Base-by-base conservation (phyloP, 2,113 vertebrate species). In the Campylomormyrus tamandua region DNA sequence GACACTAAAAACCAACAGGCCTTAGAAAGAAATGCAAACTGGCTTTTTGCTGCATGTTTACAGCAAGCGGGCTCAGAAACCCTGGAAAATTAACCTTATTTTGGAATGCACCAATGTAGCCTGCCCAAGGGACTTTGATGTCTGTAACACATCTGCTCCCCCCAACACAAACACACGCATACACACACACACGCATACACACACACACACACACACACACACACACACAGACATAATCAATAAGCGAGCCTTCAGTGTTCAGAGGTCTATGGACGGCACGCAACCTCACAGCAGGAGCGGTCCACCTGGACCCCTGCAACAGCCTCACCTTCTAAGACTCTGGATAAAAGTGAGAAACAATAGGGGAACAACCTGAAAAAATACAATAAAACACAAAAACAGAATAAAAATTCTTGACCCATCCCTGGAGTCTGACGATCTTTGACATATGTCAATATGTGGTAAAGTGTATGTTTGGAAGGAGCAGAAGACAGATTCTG, bases 291-390 rank as follows among this genome's bases (percentile, higher is more conserved):
- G 94, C 93, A 87, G 94, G 94, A 93, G 92, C 85, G 90, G 93
- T 93, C 92, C 93, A 92, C 93, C 92, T 90, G 93, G 92, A 91
- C 92, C 89, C 88, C 90, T 10, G 90, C 88, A 89, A 90, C 91
- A 89, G 88, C 49, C 89, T 66, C n/a, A 77, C 87, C 94, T 94
- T 95, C 91, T 94, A 91, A 94, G 91, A 92, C 90, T 93, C 92
- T 31, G 87, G 94, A 95, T 95, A 91, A 95, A 95, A 94, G 95
- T 93, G 92, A 45, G 91, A 94, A 93, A 92, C 77, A 89, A 90
- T 70, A 91, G 92, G 93, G 92, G 58, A 83, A 83, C 90, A 93
- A 92, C 90, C 89, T 35, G 42, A 31, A 56, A 87, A 53, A 90
- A 90, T 58, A 87, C 53, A 80, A 42, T 42, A 80, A 80, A 80